A percentile compares a stretch with the other conserved stretches of the same genome.
Evolutionary conservation across 1,140 invertebrate genomes (phyloP).

Genomic region (Meloidogyne floridensis): DNA sequence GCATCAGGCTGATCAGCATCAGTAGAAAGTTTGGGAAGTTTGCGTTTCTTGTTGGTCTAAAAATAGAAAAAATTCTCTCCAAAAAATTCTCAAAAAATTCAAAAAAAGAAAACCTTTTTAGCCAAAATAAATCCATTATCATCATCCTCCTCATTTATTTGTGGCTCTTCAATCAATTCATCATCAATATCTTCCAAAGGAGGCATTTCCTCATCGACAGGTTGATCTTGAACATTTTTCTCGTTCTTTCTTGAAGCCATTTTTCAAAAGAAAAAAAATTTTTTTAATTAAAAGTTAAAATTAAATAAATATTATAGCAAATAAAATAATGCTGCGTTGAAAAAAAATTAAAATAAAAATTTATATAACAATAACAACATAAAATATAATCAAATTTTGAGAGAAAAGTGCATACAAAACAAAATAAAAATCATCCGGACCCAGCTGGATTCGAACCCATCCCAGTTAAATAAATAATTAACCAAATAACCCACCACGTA

Average conservation of each 20-base stretch:
- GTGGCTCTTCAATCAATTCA: neutral
- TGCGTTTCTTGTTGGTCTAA: neutral
- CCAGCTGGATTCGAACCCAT: no score
- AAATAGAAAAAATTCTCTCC: no score
- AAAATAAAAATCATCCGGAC: no score
- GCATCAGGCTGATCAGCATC: neutral
- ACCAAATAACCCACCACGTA: neutral
- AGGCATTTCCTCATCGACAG: constrained; percentile 54
- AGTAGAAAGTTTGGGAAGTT: neutral
- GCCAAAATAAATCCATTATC: neutral
- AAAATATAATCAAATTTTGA: neutral
- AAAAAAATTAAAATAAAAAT: neutral
- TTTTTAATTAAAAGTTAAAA: constrained; percentile 2
- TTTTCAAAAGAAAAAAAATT: constrained; percentile 9
- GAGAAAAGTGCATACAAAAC: no score
- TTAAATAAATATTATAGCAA: constrained; percentile 20
- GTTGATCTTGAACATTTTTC: constrained; percentile 38
- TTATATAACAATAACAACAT: neutral
- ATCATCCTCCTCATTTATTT: neutral
- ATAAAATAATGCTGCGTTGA: constrained; percentile 22
- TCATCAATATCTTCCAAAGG: constrained; percentile 57
- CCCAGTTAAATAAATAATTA: no score
- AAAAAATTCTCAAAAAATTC: no score
- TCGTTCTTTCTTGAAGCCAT: constrained; percentile 27
- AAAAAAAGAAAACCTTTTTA: neutral